Conservation (phyloP, 2,113 vertebrate species). For the Atlantisia rogersi region DNA sequence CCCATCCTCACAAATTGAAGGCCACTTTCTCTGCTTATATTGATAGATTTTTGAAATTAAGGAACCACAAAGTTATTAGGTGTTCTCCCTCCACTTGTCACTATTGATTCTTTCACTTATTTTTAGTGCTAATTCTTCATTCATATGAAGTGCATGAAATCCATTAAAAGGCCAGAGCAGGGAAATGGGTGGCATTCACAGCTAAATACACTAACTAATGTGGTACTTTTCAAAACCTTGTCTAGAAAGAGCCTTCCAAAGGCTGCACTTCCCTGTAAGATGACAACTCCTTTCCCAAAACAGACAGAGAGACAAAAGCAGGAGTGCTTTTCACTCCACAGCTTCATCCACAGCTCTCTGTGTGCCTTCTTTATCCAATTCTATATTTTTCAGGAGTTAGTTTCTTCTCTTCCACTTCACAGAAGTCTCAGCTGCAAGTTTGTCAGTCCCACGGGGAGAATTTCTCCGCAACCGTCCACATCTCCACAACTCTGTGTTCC, state of each 20-base stretch:
- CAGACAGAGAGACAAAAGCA: not conserved
- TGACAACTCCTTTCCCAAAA: not conserved
- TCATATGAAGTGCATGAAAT: not conserved
- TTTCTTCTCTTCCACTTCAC: not conserved
- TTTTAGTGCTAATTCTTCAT: not conserved
- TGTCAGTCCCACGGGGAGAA: rapidly evolving
- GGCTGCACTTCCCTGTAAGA: not conserved
- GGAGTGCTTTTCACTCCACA: not conserved
- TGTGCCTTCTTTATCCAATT: not conserved
- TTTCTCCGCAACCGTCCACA: not conserved
- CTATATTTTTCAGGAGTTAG: not conserved
- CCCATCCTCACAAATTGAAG: not conserved
- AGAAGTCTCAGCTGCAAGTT: not conserved
- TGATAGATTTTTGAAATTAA: not conserved
- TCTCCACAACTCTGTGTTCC: not conserved
- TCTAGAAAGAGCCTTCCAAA: not conserved
- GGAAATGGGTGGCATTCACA: not conserved
- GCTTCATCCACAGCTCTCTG: not conserved
- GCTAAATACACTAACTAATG: not conserved
- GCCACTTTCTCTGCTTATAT: not conserved
- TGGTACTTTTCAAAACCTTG: not conserved
- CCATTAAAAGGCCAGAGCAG: not conserved
- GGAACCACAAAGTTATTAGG: not conserved
- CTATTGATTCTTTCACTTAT: not conserved
- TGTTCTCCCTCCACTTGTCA: not conserved